Base-by-base conservation (phyloP, 2,797 vertebrate species). In the Phyllotis vaccarum region DNA sequence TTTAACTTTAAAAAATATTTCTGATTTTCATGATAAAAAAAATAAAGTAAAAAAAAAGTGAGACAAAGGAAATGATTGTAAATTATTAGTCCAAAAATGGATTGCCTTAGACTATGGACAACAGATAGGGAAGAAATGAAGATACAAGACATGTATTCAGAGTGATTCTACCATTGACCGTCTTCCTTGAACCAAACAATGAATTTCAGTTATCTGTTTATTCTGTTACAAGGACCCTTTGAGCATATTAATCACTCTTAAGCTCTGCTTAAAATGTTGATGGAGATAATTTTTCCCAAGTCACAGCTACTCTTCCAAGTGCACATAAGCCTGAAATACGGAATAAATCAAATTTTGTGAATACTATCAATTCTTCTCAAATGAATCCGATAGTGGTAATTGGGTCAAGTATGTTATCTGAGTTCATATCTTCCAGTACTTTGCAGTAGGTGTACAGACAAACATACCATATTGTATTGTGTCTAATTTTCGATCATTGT, bases 1-100 rank as follows among this genome's bases (percentile, higher is more conserved):
- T 49, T 93, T 43, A 91, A 75, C 29, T 83, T 80, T 68, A 24
- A 93, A 58, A 95, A 93, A 89, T 62, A 92, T 68, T 17, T 72
- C 52, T 86, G 17, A n/a, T 43, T 87, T 9, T 75, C 58, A 29
- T 40, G 1, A 10, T 64, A 54, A 93, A 29, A 83, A 89, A 17
- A 10, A 96, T 76, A 75, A 54, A 88, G 24, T 92, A 92, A 85
- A 37, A 66, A 22, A 27, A 3, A 92, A 85, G 22, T 1, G 34
- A 75, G 37, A 22, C 82, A 49, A 19, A 86, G 85, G 52, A 92
- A 60, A 37, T 70, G n/a, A 31, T 76, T 93, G 46, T 27, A 75
- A 74, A 82, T 74, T 64, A 37, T 75, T 40, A 46, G 27, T 82
- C 79, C 43, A 62, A 79, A 31, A 19, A 54, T 52, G 40, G 43